Base-by-base conservation (phyloP, 2,113 vertebrate species). In the Vireo altiloquus region DNA sequence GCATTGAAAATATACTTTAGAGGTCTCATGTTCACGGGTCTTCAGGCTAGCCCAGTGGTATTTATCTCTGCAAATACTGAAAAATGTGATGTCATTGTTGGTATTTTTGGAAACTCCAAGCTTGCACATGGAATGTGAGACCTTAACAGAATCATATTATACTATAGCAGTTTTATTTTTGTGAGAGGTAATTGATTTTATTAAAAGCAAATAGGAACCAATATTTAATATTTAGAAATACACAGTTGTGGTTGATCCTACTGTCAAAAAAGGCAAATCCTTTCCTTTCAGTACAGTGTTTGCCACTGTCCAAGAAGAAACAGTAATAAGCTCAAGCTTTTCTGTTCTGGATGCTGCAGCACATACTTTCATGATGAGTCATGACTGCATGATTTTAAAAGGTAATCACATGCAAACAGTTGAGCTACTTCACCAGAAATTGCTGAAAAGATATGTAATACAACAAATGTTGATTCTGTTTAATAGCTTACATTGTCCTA, bases 351-450 rank as follows among this genome's bases (percentile, higher is more conserved):
- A 25, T 89, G 71, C 64, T 92, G 90, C 60, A 86, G 46, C 52
- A 22, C 71, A 78, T 91, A 54, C 56, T 94, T 91, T 63, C 39
- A 52, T 90, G 88, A 80, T 93, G 93, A 95, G 72, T 96, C 93
- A 95, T 50, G 57, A 82, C 93, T 97, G 93, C 71, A 61, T 97
- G 90, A 94, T 94, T 94, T 95, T 50, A 39, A 90, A 91, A 96
- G 90, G 56, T 77, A 87, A 91, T 95, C 92, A 96, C 90, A 81
- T 93, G 92, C 75, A 85, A 47, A 39, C 63, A 69, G 49, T 82
- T 91, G 42, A 91, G 68, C 56, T 90, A 39, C 87, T 93, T 59
- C 71, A 83, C 44, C 44, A 86, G 52, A 78, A 88, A 63, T 35
- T 86, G 25, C 60, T 82, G 60, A 92, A 90, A 82, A 82, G 19